Evolutionary conservation across 2,113 vertebrate genomes (phyloP), one percentile per base, ranked within the genome.

Genomic region (Propithecus coquereli): DNA sequence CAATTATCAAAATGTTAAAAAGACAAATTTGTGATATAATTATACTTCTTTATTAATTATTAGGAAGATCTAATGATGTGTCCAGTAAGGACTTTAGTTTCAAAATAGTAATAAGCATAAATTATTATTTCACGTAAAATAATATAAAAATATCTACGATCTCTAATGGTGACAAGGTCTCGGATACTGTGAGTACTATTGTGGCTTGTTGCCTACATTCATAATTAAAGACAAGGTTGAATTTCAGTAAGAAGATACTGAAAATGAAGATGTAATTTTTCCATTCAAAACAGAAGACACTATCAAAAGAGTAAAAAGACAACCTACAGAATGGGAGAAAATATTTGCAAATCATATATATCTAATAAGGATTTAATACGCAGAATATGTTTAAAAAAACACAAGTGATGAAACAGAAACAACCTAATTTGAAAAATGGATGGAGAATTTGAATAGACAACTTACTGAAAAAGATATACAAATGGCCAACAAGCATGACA

Each of bases 1-100:
- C 2, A 96, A 50, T 73, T 37, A 77, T 71, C 47, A 87, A 5
- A 80, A 63, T 74, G 77, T 83, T 96, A 74, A 95, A 86, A 94
- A 94, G 74, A 84, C 4, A 93, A 89, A 65, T 79, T 83, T 94
- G 17, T 77, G 54, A 57, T 63, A 34, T 40, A 40, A 7, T 80
- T 86, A 73, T 66, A 25, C 18, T 80, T 74, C 50, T 43, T 83
- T 84, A 77, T 54, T 86, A n/a, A 90, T 92, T 95, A 85, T 82
- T 59, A 82, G 34, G 34, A 80, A 73, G 68, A 59, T 76, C 3
- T 37, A 59, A 12, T 81, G 20, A 6, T 80, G 0, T 76, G 23
- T 83, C 37, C 57, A 94, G 34, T 65, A 86, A 81, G 43, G 57
- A 73, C 27, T 86, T 59, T 59, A 76, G 73, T 76, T 92, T 92